Conservation (phyloP, 1,140 invertebrate genomes). For the Euwallacea fornicatus region DNA sequence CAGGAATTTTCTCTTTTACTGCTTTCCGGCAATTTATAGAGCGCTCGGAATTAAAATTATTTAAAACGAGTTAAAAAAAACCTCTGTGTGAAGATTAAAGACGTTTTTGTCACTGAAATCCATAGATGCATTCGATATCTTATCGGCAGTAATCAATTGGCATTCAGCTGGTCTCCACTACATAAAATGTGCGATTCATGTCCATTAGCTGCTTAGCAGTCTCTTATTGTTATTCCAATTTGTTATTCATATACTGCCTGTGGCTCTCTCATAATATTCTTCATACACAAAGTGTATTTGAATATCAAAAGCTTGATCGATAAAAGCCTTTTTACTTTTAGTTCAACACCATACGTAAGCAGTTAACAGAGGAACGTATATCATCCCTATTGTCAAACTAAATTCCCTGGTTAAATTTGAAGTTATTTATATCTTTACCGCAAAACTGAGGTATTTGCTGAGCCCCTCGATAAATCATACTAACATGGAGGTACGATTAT, state of each 20-base stretch:
- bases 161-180: not conserved
- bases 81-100: not conserved
- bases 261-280: not conserved
- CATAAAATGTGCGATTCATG: slow-evolving; percentile 5
- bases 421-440: slow-evolving; percentile 5
- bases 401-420: slow-evolving; percentile 2
- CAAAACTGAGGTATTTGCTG: too few relatives aligned
- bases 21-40: not conserved
- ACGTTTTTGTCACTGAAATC: slow-evolving; percentile 1
- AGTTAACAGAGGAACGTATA: not conserved
- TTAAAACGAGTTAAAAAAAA: not conserved
- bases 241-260: slow-evolving; percentile 1
- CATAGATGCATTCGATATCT: not conserved
- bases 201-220: slow-evolving; percentile 1
- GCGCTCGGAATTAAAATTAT: not conserved
- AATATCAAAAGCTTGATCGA: not conserved
- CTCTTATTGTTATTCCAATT: slow-evolving; percentile 4
- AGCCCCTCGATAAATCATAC: too few relatives aligned
- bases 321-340: too few relatives aligned
- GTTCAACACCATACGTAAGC: too few relatives aligned
- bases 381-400: slow-evolving; percentile 8
- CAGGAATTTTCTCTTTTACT: slow-evolving; percentile 2
- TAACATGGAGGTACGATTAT: too few relatives aligned
- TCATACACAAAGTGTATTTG: slow-evolving; percentile 3
- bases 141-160: not conserved